These are phyloP conservation scores for Eupithecia subfuscata DNA, from an alignment of 2,888 invertebrate genomes.

Conservation along the genomic window DNA sequence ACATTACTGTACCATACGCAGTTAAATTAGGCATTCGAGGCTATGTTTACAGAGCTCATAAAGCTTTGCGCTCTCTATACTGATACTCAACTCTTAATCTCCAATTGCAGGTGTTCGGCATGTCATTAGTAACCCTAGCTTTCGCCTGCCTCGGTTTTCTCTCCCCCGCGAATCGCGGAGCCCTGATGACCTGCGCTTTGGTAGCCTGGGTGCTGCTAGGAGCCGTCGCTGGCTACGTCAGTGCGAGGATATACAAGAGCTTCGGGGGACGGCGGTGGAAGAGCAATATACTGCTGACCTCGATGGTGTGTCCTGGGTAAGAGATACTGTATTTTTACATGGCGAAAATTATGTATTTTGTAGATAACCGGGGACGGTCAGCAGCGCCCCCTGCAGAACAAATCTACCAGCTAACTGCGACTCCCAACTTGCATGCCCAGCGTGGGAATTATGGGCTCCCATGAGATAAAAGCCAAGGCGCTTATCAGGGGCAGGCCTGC, in stretches of 20 bases:
- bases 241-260: conserved; percentile 98
- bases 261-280: conserved; percentile 99
- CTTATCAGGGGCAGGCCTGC: too few relatives aligned
- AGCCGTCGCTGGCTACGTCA: conserved; percentile 98
- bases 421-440: too few relatives aligned
- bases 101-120: conserved; percentile 87
- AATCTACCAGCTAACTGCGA: too few relatives aligned
- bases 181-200: conserved; percentile 99
- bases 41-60: too few relatives aligned
- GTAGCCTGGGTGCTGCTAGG: conserved; percentile 98
- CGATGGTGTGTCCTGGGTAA: conserved; percentile 98
- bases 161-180: conserved; percentile 99
- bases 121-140: conserved; percentile 97
- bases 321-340: conserved; percentile 44
- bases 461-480: too few relatives aligned
- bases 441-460: too few relatives aligned
- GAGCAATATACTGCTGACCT: conserved; percentile 97
- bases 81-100: neutral
- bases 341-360: neutral
- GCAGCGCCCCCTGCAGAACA: too few relatives aligned
- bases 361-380: too few relatives aligned
- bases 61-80: too few relatives aligned
- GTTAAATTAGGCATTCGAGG: too few relatives aligned
- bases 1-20: too few relatives aligned
- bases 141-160: conserved; percentile 99